Evolutionary conservation across 2,113 vertebrate genomes (phyloP).

Genomic region (Arvicanthis niloticus): DNA sequence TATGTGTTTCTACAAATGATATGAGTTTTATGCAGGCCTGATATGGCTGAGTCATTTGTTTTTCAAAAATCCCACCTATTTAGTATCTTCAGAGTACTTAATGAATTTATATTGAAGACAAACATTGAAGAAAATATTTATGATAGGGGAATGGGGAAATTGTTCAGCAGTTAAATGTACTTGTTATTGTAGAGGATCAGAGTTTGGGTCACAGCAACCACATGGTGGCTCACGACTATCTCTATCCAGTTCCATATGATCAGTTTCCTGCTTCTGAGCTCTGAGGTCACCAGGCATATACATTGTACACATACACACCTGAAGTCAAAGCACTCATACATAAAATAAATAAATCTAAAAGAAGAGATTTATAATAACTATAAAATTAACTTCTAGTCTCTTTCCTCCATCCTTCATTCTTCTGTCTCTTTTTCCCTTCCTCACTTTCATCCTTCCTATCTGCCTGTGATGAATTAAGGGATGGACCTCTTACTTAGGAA

Average conservation of each 20-base stretch:
- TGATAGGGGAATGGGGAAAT: background rate
- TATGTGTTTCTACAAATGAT: background rate
- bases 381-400: background rate
- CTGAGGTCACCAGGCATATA: background rate
- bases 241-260: background rate
- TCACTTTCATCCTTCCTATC: no score
- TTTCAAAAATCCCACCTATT: background rate
- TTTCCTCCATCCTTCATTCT: no score
- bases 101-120: background rate
- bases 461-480: background rate
- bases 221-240: background rate
- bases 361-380: background rate
- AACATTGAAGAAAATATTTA: background rate
- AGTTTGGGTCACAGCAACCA: background rate
- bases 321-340: background rate
- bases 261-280: background rate
- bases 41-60: background rate
- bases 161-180: background rate
- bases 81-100: background rate
- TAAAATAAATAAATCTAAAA: background rate
- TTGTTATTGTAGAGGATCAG: background rate
- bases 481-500: background rate
- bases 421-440: background rate
- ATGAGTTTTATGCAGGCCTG: background rate
- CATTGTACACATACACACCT: background rate